Evolutionary conservation across 2,888 invertebrate genomes (phyloP).

Genomic region (Hirtodrosophila histrioides): DNA sequence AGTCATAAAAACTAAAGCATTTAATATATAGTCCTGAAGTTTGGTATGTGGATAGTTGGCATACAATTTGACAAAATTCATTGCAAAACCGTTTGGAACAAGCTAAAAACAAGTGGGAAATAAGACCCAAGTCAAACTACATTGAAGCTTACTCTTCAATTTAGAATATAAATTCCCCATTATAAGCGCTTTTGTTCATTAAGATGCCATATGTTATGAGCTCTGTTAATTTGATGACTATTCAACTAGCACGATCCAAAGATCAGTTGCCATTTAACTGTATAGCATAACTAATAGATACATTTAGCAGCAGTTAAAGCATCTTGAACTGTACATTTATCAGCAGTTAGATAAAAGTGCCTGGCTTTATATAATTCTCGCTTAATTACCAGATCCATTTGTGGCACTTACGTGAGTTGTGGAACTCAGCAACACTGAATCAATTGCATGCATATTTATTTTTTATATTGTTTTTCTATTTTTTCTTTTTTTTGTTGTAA

Average conservation of each 20-base stretch:
- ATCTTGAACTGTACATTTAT: constrained; percentile 63
- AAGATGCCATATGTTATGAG: background rate
- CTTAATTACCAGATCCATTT: constrained; percentile 31
- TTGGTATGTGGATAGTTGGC: too few relatives aligned
- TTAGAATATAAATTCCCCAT: too few relatives aligned
- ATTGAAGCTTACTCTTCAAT: too few relatives aligned
- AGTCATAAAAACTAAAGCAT: too few relatives aligned
- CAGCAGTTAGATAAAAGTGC: constrained; percentile 55
- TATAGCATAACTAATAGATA: constrained; percentile 41
- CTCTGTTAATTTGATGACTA: background rate
- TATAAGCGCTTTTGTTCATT: too few relatives aligned
- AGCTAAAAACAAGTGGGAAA: too few relatives aligned
- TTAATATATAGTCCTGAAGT: too few relatives aligned
- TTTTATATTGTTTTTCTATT: constrained; percentile 19
- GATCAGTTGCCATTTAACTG: constrained; percentile 27
- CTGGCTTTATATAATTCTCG: constrained; percentile 33
- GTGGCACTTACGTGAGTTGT: constrained; percentile 24
- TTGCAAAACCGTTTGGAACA: too few relatives aligned
- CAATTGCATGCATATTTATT: constrained; percentile 9
- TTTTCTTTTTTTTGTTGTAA: constrained; percentile 25
- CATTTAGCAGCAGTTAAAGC: constrained; percentile 53
- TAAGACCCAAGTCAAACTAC: too few relatives aligned
- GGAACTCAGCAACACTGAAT: constrained; percentile 22
- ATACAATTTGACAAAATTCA: too few relatives aligned
- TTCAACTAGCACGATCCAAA: constrained; percentile 14